Evolutionary conservation across 2,888 invertebrate genomes (phyloP).

Genomic region (Chloroclystis v-ata): DNA sequence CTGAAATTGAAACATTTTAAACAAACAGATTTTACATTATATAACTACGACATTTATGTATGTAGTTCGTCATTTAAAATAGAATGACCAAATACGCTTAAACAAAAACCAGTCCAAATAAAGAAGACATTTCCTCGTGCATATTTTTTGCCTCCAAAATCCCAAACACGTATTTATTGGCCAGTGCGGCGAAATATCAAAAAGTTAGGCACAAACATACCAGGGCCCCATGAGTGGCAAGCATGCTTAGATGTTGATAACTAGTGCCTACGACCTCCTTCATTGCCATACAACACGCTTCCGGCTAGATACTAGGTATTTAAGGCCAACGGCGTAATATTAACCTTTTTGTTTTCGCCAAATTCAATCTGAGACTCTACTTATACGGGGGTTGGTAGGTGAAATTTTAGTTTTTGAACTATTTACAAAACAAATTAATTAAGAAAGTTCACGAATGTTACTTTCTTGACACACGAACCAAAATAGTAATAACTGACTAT

Average conservation of each 20-base stretch:
- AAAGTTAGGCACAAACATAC: slow-evolving; percentile 51
- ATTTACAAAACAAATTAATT: no score
- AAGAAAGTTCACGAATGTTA: no score
- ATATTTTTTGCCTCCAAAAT: slow-evolving; percentile 18
- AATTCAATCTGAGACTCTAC: neutral
- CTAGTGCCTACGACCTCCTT: slow-evolving; percentile 57
- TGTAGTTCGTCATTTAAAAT: slow-evolving; percentile 1
- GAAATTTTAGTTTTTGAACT: no score
- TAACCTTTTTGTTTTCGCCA: slow-evolving; percentile 20
- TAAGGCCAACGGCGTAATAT: slow-evolving; percentile 26
- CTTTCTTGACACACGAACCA: no score
- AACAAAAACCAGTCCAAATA: slow-evolving; percentile 6
- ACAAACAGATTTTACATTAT: no score
- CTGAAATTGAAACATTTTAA: no score
- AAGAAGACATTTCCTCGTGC: slow-evolving; percentile 13
- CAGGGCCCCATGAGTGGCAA: slow-evolving; percentile 57
- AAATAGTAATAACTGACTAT: no score
- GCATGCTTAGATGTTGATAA: slow-evolving; percentile 62
- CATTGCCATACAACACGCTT: slow-evolving; percentile 63
- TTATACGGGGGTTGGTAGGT: no score
- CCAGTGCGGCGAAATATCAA: slow-evolving; percentile 60
- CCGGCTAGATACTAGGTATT: slow-evolving; percentile 51
- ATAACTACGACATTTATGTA: no score
- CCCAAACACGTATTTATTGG: slow-evolving; percentile 42
- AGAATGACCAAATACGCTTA: slow-evolving; percentile 4